Evolutionary conservation across 2,113 vertebrate species (phyloP), one percentile per base, ranked within the genome.

Genomic region (Butorides virescens): DNA sequence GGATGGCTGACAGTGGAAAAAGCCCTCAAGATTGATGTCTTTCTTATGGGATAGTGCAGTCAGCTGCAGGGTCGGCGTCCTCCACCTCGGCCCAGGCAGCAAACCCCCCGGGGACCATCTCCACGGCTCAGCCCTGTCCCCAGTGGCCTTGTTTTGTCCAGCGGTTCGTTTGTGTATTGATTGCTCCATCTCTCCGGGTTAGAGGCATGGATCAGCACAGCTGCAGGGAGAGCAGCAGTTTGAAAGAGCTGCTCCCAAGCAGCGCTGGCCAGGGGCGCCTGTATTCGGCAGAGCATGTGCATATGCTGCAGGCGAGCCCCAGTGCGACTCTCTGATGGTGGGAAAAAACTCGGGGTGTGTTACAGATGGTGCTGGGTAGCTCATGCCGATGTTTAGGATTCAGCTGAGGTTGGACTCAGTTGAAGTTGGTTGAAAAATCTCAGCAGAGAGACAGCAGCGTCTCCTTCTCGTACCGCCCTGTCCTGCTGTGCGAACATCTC

Each of bases 221-320:
- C 55, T 62, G 36, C 20, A 10, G 79, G 55, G 72, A 77, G 20
- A 89, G 42, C 42, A 84, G 61, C 11, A 11, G 26, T 63, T 56
- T 55, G 65, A 61, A 89, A 85, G n/a, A 71, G 37, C 52, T 77
- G 8, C 10, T 95, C 27, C 47, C 29, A 46, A 36, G 30, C 56
- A 73, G 42, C 2, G 2, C 67, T 76, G 58, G 14, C 25, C 49
- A 17, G 42, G 62, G 71, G 53, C 2, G 7, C 55, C 53, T n/a
- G 50, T n/a, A 19, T 42, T 47, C 2, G 3, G 62, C 47, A 63
- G 32, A 86, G 20, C 36, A 14, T 2, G 23, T 55, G 29, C 16
- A 6, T 5, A 5, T 1, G 3, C 52, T 71, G 46, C 42, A 66
- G 68, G 14, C 0, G 0, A 84, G 37, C 13, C 59, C 25, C 27